These are phyloP conservation scores for Helarctos malayanus DNA, from an alignment of 2,797 vertebrate species.

Conservation along the genomic window DNA sequence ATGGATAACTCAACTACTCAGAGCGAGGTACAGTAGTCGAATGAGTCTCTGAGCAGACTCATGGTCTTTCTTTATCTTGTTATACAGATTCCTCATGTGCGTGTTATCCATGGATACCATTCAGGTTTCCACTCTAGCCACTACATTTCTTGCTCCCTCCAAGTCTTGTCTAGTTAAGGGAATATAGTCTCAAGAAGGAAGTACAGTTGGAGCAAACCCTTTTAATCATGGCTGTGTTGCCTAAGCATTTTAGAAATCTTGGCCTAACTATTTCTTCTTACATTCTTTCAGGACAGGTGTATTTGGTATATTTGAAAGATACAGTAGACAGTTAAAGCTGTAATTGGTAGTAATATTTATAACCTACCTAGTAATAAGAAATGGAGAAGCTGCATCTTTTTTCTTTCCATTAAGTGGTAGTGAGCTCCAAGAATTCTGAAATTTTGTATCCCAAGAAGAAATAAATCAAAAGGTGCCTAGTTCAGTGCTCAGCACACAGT, in stretches of 20 bases:
- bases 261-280: constrained; percentile 55
- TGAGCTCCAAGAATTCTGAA: constrained; percentile 67
- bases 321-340: background rate
- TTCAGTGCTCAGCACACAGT: constrained; percentile 71
- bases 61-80: constrained; percentile 49
- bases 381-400: constrained; percentile 33
- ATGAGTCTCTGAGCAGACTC: constrained; percentile 48
- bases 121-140: constrained; percentile 39
- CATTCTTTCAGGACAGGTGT: constrained; percentile 15
- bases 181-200: constrained; percentile 49
- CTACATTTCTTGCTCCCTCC: constrained; percentile 49
- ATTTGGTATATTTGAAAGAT: constrained; percentile 60
- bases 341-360: constrained; percentile 30
- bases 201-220: constrained; percentile 36
- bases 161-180: constrained; percentile 32
- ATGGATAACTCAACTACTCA: constrained; percentile 90
- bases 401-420: constrained; percentile 20
- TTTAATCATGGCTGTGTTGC: constrained; percentile 43
- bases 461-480: constrained; percentile 50
- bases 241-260: constrained; percentile 37
- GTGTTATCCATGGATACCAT: constrained; percentile 8
- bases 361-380: constrained; percentile 44
- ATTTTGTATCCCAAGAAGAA: constrained; percentile 58
- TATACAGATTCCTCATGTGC: constrained; percentile 15
- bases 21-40: constrained; percentile 91